Conservation (phyloP, 2,113 vertebrate species). For the Pelobates fuscus region DNA sequence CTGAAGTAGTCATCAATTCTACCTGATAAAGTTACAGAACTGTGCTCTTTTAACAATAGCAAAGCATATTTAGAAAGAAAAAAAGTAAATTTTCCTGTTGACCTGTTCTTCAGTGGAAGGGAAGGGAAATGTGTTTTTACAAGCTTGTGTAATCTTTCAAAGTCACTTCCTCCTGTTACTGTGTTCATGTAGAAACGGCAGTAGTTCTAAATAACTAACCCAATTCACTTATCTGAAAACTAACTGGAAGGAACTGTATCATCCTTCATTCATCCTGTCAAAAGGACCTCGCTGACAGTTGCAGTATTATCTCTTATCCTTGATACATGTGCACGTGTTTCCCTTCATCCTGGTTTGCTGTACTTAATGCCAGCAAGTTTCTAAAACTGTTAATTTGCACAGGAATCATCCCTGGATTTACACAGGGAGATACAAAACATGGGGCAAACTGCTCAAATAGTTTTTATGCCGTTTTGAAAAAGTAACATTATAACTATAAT, state of each 20-base stretch:
- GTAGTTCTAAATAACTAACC: constrained; percentile 40
- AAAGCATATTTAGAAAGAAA: constrained; percentile 46
- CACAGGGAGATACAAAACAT: too few relatives aligned
- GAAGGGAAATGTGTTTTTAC: constrained; percentile 56
- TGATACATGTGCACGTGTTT: constrained; percentile 58
- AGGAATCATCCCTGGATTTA: neutral
- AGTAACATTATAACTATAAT: too few relatives aligned
- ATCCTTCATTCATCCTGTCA: constrained; percentile 70
- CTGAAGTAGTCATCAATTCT: constrained; percentile 1
- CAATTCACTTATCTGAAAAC: constrained; percentile 54
- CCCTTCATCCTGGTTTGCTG: constrained; percentile 64
- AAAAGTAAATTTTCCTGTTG: constrained; percentile 67
- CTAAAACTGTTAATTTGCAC: neutral
- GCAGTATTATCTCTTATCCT: constrained; percentile 59
- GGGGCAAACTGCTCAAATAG: too few relatives aligned
- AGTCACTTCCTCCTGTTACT: constrained; percentile 62
- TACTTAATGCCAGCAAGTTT: constrained; percentile 29
- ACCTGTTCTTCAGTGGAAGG: constrained; percentile 41
- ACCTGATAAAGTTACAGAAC: constrained; percentile 10
- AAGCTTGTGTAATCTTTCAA: constrained; percentile 59
- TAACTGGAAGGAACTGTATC: constrained; percentile 72
- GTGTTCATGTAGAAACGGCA: constrained; percentile 31
- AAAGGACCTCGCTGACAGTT: constrained; percentile 51
- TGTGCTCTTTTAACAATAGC: constrained; percentile 26
- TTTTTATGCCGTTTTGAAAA: too few relatives aligned